Base-by-base conservation (phyloP, 2,888 invertebrate species). In the Ophraella communa region DNA sequence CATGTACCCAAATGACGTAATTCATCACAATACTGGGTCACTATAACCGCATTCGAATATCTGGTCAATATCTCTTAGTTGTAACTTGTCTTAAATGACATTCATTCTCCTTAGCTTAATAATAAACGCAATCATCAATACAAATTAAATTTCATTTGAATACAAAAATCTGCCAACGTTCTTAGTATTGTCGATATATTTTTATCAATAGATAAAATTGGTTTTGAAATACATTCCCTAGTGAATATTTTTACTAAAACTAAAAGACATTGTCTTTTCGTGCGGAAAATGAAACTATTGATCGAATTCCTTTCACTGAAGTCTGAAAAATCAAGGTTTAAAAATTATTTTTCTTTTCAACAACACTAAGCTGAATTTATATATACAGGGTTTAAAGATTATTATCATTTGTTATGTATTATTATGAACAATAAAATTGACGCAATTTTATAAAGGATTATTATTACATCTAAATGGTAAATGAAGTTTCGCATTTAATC, bases 281-380 rank as follows among this genome's bases (percentile, higher is more conserved):
- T 23, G 86, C 89, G 11, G 91, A 88, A 83, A 93, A 93, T 33
- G 92, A 91, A 23, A 93, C 93, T 76, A 93, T 93, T 52, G 93
- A 93, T 64, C 93, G 88, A 72, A 93, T 92, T 3, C 93, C 93
- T 83, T 93, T 93, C 61, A 93, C 92, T 51, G 93, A 93, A 54
- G 92, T 92, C 93, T 93, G 87, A 71, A 88, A 88, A 75, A 76
- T 44, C 60, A 66, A 33, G 45, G 49, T 57, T 44, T 57, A 60
- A 44, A 56, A 60, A 24, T 49, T 18, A 76, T 64, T 55, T 35
- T 14, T 45, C 8, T 47, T 42, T 49, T 20, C 21, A 47, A 44
- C 58, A 51, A 51, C 21, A 45, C 58, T 58, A 58, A 35, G 49
- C 23, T 58, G 58, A 58, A 58, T 58, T 58, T 58, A 58, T 58